Evolutionary conservation across 2,113 vertebrate species (phyloP).

Genomic region (Mellivora capensis): DNA sequence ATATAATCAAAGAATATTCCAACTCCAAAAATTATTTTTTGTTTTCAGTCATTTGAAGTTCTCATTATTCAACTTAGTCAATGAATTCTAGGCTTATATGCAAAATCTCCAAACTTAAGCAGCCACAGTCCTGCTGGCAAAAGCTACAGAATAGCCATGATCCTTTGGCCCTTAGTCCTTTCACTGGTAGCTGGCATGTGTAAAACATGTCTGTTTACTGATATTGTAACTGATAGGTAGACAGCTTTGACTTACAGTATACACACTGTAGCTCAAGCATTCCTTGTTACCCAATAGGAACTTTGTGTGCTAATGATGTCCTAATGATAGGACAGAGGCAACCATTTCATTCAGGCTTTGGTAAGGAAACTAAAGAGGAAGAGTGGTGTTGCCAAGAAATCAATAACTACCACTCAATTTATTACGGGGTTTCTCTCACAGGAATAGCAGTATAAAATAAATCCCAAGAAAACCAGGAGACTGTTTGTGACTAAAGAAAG

Average conservation of each 20-base stretch:
- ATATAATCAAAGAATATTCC: background rate
- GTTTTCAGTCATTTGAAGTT: background rate
- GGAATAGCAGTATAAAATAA: conserved; percentile 47
- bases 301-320: background rate
- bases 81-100: background rate
- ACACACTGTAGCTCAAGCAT: background rate
- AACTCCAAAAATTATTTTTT: background rate
- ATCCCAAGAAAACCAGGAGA: conserved; percentile 30
- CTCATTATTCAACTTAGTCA: background rate
- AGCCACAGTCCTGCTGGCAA: background rate
- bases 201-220: background rate
- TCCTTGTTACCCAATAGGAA: background rate
- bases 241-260: background rate
- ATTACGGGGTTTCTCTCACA: conserved; percentile 3
- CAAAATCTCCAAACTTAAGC: background rate
- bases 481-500: conserved; percentile 47
- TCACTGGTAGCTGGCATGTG: background rate
- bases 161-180: background rate
- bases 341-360: conserved; percentile 28
- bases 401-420: conserved; percentile 31
- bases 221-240: background rate
- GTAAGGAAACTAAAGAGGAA: conserved; percentile 32
- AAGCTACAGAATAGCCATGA: background rate
- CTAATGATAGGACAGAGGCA: background rate
- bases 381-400: conserved; percentile 11